Percentiles rank a stretch among this genome's conserved stretches.
These are phyloP conservation scores for Pterostichus madidus DNA, from an alignment of 2,888 invertebrate genomes.

Conservation along the genomic window DNA sequence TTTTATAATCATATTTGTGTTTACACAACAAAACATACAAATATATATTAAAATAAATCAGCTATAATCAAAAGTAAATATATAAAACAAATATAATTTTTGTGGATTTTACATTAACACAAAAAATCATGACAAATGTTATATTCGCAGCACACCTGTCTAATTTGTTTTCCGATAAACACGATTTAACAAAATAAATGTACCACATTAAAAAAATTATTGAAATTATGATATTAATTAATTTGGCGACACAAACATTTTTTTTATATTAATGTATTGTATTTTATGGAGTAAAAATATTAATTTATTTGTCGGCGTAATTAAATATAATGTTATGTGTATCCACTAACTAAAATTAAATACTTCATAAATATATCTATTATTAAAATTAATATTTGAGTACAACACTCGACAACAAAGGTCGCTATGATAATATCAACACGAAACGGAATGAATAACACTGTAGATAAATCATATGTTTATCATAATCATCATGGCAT, in stretches of 20 bases:
- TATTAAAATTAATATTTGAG: conserved; percentile 5
- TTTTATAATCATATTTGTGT: no score
- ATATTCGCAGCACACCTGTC: no score
- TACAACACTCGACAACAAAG: neutral
- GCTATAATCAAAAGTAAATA: neutral
- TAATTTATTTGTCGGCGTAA: neutral
- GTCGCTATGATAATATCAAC: conserved; percentile 8
- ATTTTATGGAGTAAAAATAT: no score
- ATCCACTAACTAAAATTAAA: neutral
- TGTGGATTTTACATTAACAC: no score
- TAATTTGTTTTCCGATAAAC: no score
- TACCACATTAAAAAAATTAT: no score
- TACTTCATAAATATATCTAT: neutral
- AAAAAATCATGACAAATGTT: neutral
- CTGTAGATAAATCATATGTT: conserved; percentile 34
- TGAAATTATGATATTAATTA: neutral
- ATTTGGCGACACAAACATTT: neutral
- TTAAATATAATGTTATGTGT: neutral
- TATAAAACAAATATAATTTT: neutral
- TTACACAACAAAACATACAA: no score
- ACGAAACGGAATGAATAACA: neutral
- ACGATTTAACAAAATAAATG: no score
- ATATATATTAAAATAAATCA: neutral
- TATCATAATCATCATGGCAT: neutral
- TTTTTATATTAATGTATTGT: no score